Percentiles rank a stretch among this genome's conserved stretches.
These are phyloP conservation scores for Leucosticte australis DNA, from an alignment of 2,113 vertebrate genomes.

Conservation along the genomic window DNA sequence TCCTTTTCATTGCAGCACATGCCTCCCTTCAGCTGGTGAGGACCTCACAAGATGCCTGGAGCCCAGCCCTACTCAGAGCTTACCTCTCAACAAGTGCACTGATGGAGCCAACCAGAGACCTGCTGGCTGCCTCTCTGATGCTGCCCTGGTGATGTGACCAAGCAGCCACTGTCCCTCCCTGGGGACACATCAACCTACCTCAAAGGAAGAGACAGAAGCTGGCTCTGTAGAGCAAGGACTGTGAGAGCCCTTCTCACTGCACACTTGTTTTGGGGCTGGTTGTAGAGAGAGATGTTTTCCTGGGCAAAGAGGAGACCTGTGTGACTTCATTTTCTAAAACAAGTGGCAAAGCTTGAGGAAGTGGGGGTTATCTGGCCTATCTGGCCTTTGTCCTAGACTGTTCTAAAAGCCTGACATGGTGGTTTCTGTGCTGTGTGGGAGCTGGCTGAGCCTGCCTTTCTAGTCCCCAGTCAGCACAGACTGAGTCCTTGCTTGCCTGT, in stretches of 20 bases:
- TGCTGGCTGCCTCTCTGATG: slow-evolving; percentile 4
- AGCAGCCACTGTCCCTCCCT: background rate
- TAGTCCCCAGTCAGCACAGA: background rate
- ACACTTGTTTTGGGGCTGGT: background rate
- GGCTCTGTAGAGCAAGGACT: background rate
- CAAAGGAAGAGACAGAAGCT: slow-evolving; percentile 38
- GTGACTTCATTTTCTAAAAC: background rate
- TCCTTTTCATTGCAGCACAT: slow-evolving; percentile 11
- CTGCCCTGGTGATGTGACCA: slow-evolving; percentile 14
- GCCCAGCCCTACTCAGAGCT: slow-evolving; percentile 6
- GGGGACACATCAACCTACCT: slow-evolving; percentile 55
- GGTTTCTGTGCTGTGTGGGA: background rate
- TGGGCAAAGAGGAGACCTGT: background rate
- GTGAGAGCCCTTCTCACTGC: background rate
- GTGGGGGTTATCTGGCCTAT: background rate
- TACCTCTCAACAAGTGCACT: slow-evolving; percentile 63
- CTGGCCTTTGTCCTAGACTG: background rate
- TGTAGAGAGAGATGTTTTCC: background rate
- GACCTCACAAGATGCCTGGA: slow-evolving; percentile 40
- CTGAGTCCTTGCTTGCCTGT: accelerated
- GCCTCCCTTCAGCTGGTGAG: background rate
- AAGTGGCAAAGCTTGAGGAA: background rate
- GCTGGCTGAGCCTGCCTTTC: background rate
- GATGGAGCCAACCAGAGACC: slow-evolving; percentile 4
- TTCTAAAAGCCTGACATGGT: background rate